A percentile compares a stretch with the other conserved stretches of the same genome.
Evolutionary conservation across 2,888 invertebrate genomes (phyloP).

Genomic region (Koerneria pararmatus): DNA sequence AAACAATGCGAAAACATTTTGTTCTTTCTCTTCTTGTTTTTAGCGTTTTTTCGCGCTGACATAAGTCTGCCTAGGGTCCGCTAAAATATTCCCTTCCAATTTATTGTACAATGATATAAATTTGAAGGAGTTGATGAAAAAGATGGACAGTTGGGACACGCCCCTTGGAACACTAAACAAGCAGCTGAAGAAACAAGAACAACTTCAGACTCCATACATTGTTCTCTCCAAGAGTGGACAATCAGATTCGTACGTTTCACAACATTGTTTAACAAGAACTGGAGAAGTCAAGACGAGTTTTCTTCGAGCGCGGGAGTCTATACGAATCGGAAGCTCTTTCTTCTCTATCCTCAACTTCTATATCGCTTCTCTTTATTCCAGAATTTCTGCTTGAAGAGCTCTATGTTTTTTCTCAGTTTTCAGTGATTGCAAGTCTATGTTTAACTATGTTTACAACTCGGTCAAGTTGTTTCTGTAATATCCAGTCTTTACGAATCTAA

Average conservation of each 20-base stretch:
- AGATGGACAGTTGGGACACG: slow-evolving; percentile 65
- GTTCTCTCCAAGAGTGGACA: slow-evolving; percentile 47
- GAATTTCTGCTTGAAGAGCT: no score
- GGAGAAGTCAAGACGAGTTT: not conserved
- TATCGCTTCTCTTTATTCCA: not conserved
- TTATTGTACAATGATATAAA: not conserved
- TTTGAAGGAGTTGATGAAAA: slow-evolving; percentile 34
- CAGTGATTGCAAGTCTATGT: not conserved
- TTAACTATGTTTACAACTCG: not conserved
- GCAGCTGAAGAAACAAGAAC: slow-evolving; percentile 82
- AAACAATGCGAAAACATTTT: no score
- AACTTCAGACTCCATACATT: slow-evolving; percentile 53
- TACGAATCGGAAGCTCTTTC: no score
- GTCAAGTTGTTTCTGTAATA: no score
- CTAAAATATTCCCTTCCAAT: no score
- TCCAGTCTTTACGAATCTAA: no score
- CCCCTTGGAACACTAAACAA: slow-evolving; percentile 89
- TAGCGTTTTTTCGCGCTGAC: no score
- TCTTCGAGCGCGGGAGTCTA: no score
- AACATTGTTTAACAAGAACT: not conserved
- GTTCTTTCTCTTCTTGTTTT: no score
- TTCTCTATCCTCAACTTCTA: slow-evolving; percentile 3
- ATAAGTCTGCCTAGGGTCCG: no score
- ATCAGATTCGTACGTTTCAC: slow-evolving; percentile 19
- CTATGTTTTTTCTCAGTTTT: not conserved